Evolutionary conservation across 2,797 vertebrate genomes (phyloP).

Genomic region (Helarctos malayanus): DNA sequence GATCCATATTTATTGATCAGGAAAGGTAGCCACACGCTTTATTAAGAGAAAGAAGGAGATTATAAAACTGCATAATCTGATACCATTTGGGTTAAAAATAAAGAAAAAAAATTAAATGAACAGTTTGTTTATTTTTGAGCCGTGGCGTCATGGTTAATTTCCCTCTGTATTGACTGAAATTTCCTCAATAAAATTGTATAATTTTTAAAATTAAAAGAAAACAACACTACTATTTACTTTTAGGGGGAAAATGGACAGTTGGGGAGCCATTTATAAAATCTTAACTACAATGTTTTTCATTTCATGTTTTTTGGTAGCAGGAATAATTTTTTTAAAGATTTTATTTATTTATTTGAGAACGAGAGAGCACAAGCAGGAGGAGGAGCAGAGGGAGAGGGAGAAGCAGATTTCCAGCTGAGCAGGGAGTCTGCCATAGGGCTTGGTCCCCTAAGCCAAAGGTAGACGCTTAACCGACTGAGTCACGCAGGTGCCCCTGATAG

Average conservation of each 20-base stretch:
- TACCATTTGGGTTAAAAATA: conserved; percentile 1
- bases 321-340: not conserved
- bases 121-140: not conserved
- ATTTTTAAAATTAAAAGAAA: conserved; percentile 30
- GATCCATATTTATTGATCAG: not conserved
- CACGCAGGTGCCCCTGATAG: not conserved
- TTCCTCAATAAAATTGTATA: not conserved
- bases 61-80: not conserved
- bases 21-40: not conserved
- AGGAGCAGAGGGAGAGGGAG: not conserved
- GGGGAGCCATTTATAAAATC: not conserved
- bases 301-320: conserved; percentile 13
- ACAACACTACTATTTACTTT: not conserved
- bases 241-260: not conserved
- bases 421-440: not conserved
- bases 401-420: not conserved
- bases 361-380: not conserved
- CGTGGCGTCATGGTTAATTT: not conserved
- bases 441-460: not conserved
- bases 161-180: not conserved
- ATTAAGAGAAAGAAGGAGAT: not conserved
- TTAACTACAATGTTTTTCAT: not conserved
- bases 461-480: not conserved
- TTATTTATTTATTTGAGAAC: not conserved
- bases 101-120: not conserved